Conservation (phyloP, 2,797 vertebrate species). For the Aratinga solstitialis region DNA sequence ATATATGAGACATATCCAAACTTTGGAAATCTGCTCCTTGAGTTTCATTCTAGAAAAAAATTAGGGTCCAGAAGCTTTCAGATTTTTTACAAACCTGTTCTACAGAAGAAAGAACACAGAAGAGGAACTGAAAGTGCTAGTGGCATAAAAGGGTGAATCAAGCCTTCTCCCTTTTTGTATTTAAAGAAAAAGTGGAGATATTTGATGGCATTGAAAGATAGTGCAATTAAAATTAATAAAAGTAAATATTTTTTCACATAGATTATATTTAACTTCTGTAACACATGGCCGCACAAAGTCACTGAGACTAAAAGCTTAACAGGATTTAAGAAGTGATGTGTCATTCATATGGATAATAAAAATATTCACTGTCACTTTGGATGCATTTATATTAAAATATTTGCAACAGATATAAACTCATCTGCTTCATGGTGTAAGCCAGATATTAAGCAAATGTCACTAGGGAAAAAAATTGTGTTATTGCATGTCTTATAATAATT, state of each 20-base stretch:
- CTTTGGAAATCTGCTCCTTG: background rate
- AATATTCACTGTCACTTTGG: conserved; percentile 39
- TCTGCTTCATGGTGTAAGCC: background rate
- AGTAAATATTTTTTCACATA: background rate
- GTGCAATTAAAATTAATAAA: background rate
- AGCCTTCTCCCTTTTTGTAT: background rate
- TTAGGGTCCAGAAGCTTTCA: background rate
- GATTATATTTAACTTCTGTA: background rate
- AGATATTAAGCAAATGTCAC: background rate
- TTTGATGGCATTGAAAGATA: background rate
- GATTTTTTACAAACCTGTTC: background rate
- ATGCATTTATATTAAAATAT: conserved; percentile 40
- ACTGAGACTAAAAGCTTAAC: conserved; percentile 16
- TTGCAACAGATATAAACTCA: conserved; percentile 28
- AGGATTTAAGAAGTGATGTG: conserved; percentile 33
- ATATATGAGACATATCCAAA: background rate
- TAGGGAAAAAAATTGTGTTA: background rate
- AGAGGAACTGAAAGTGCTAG: background rate
- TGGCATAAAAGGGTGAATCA: background rate
- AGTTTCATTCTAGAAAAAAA: conserved; percentile 7
- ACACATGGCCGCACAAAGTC: background rate
- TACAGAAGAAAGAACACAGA: background rate
- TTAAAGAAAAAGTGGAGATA: background rate
- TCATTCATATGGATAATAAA: conserved; percentile 46
- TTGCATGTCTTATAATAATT: background rate